A percentile compares a stretch with the other conserved stretches of the same genome.
These are phyloP conservation scores for Chalcis sispes DNA, from an alignment of 2,888 invertebrate species.

Conservation along the genomic window DNA sequence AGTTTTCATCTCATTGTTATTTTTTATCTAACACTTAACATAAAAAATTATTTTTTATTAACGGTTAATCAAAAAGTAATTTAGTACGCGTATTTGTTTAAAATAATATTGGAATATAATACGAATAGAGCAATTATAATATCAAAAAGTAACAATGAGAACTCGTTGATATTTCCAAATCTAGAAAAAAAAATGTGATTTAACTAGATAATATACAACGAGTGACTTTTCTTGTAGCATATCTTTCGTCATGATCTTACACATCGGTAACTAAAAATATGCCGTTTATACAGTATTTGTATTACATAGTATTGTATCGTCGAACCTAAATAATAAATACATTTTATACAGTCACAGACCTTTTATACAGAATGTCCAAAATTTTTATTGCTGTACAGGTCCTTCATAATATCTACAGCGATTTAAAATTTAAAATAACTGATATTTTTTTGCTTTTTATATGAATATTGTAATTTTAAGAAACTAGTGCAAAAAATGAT, in stretches of 20 bases:
- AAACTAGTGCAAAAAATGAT: constrained; percentile 21
- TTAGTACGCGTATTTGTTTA: constrained; percentile 32
- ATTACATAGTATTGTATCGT: constrained; percentile 73
- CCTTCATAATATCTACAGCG: constrained; percentile 45
- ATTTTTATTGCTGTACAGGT: constrained; percentile 55
- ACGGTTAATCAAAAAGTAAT: constrained; percentile 33
- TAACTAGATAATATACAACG: constrained; percentile 57
- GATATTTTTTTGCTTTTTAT: constrained; percentile 19
- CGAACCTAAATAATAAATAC: constrained; percentile 76
- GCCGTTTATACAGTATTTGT: constrained; percentile 69
- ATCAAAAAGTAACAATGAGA: constrained; percentile 66
- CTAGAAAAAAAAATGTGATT: constrained; percentile 58
- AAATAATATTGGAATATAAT: constrained; percentile 21
- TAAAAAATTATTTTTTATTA: constrained; percentile 37
- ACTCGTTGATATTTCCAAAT: constrained; percentile 59
- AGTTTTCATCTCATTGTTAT: constrained; percentile 63
- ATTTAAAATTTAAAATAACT: constrained; percentile 42
- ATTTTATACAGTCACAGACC: constrained; percentile 75
- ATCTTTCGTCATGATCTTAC: constrained; percentile 67
- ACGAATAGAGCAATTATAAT: constrained; percentile 35
- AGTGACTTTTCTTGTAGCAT: constrained; percentile 61
- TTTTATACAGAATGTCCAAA: constrained; percentile 74
- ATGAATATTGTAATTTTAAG: constrained; percentile 12
- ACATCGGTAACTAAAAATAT: constrained; percentile 72
- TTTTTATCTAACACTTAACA: constrained; percentile 58